Evolutionary conservation across 1,140 invertebrate genomes (phyloP).

Genomic region (Rhyzopertha dominica): DNA sequence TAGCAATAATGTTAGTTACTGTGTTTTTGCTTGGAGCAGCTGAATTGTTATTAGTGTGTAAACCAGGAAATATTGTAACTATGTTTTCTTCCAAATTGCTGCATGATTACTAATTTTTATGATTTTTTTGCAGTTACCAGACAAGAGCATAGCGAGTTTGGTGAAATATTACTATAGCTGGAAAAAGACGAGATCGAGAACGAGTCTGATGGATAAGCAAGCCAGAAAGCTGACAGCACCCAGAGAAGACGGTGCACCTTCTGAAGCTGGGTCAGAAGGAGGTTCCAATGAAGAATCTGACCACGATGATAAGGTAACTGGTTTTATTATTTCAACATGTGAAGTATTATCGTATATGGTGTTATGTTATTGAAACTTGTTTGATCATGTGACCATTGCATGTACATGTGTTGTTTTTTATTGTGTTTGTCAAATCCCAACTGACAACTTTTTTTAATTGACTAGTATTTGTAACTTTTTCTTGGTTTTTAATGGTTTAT

Average conservation of each 20-base stretch:
- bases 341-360: slow-evolving; percentile 13
- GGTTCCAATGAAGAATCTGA: slow-evolving; percentile 83
- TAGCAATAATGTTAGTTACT: no score
- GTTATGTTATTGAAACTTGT: slow-evolving; percentile 5
- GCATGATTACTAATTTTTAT: slow-evolving; percentile 16
- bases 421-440: no score
- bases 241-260: slow-evolving; percentile 48
- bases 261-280: slow-evolving; percentile 70
- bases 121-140: slow-evolving; percentile 69
- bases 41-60: no score
- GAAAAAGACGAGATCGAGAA: slow-evolving; percentile 91
- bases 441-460: no score
- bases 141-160: slow-evolving; percentile 92
- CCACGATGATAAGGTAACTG: slow-evolving; percentile 85
- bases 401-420: no score
- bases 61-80: no score
- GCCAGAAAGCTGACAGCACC: slow-evolving; percentile 63
- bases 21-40: no score
- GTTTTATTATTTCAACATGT: slow-evolving; percentile 14
- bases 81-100: no score
- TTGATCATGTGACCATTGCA: no score
- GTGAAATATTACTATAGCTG: slow-evolving; percentile 98
- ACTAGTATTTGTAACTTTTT: no score
- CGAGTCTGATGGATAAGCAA: slow-evolving; percentile 89
- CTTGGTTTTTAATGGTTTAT: no score